Percentiles rank a stretch among this genome's conserved stretches.
phyloP scores from a whole-genome alignment of 2,113 vertebrate species.

The Callithrix jacchus region DNA sequence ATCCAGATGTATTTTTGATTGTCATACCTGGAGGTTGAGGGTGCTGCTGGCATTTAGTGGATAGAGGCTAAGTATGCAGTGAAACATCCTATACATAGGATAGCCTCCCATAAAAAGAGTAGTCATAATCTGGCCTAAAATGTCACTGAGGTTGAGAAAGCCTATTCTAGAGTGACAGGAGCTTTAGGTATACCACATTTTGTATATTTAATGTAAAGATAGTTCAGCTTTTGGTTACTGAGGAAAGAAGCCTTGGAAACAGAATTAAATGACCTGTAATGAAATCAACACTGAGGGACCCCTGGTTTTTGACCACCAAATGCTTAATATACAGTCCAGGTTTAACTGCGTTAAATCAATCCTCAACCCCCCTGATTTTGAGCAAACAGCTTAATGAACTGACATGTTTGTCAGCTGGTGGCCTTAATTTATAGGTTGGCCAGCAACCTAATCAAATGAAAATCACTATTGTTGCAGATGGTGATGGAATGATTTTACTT shows the following conservation, averaged over 20 bases:
- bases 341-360: constrained; percentile 48
- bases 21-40: not conserved
- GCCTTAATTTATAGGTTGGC: constrained; percentile 53
- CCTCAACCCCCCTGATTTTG: constrained; percentile 45
- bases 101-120: not conserved
- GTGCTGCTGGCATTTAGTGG: not conserved
- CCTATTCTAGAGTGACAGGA: not conserved
- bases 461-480: constrained; percentile 66
- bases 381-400: constrained; percentile 62
- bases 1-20: not conserved
- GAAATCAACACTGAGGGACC: not conserved
- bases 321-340: not conserved
- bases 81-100: fast-evolving
- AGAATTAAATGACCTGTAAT: not conserved
- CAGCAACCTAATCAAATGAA: constrained; percentile 65
- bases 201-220: not conserved
- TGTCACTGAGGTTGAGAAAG: not conserved
- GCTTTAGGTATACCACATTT: not conserved
- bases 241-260: not conserved
- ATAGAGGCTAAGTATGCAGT: not conserved
- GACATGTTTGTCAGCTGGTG: constrained; percentile 59
- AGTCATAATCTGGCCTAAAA: not conserved
- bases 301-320: not conserved
- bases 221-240: not conserved
- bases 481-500: constrained; percentile 64